Base-by-base conservation (phyloP, 2,888 invertebrate genomes). In the Panzeria rudis region DNA sequence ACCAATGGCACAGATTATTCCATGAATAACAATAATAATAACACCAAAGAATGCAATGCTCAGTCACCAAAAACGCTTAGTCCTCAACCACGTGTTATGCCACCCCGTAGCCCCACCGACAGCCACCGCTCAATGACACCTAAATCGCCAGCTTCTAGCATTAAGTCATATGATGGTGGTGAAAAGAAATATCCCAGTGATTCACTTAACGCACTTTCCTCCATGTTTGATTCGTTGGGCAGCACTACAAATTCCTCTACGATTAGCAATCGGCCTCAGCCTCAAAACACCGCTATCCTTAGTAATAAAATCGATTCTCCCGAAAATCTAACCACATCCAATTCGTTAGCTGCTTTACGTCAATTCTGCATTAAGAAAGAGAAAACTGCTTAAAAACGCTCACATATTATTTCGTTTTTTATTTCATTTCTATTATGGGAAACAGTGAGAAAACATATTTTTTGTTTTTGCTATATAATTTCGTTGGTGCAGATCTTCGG, bases 291-390 rank as follows among this genome's bases (percentile, higher is more conserved):
- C 11, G 54, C 84, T 20, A 41, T 84, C 50, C 73, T 83, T 20
- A 78, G 69, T 20, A 84, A 79, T 35, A 87, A 88, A 83, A 78
- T 87, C 6, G 87, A 90, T 54, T 87, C 89, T 3, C 89, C 91
- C 20, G 92, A 91, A 86, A 92, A 92, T 87, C 90, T 92, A 29
- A 89, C 89, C 79, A 90, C 90, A 47, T 96, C 97, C 90, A 98
- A 99, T 92, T 98, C 99, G 47, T 93, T 99, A 88, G 98, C 98
- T 66, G 98, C 98, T 41, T 93, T 99, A 87, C 98, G 99, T 92
- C 98, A 98, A 93, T 95, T 99, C 78, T 98, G 98, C 93, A 98
- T 98, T 93, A 98, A 98, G 94, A 98, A 98, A 89, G 98, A 98
- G 90, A 92, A 92, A 90, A 91, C 92, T 90, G 92, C 92, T 89